Conservation (phyloP, 1,140 invertebrate genomes). For the Macrotrachela quadricornifera region DNA sequence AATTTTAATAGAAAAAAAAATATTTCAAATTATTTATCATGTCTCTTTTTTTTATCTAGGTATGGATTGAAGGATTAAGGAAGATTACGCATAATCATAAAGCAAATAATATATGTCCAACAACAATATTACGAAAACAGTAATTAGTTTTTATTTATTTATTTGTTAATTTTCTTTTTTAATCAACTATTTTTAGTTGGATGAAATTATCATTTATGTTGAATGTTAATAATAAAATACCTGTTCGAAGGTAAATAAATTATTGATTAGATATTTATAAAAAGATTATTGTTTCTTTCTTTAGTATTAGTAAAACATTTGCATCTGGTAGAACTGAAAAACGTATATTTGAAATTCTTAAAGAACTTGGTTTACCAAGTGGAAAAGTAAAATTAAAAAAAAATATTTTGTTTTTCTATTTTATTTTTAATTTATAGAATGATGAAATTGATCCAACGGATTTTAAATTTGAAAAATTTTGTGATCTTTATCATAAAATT, state of each 20-base stretch:
- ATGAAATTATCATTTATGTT: constrained; percentile 71
- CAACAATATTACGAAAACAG: constrained; percentile 90
- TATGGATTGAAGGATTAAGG: constrained; percentile 70
- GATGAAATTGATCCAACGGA: constrained; percentile 78
- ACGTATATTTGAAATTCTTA: constrained; percentile 82
- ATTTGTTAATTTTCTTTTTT: too few species aligned
- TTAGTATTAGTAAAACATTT: constrained; percentile 74
- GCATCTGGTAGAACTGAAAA: constrained; percentile 88
- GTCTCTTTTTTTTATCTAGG: constrained; percentile 35
- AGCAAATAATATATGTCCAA: constrained; percentile 77
- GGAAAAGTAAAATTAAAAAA: constrained; percentile 42
- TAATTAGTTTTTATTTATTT: too few species aligned
- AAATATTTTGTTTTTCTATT: constrained; percentile 8
- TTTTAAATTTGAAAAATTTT: constrained; percentile 97
- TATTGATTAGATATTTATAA: too few species aligned
- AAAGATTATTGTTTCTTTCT: too few species aligned
- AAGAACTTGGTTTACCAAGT: constrained; percentile 71
- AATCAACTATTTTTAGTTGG: too few species aligned
- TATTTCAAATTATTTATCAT: too few species aligned
- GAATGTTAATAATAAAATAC: constrained; percentile 80
- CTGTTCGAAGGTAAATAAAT: constrained; percentile 44
- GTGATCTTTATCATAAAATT: constrained; percentile 90
- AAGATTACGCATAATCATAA: constrained; percentile 86
- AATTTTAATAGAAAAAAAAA: too few species aligned
- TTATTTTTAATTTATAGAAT: constrained; percentile 16